A percentile compares a stretch with the other conserved stretches of the same genome.
Conservation (phyloP, 2,113 vertebrate genomes). For the Pedetes capensis region DNA sequence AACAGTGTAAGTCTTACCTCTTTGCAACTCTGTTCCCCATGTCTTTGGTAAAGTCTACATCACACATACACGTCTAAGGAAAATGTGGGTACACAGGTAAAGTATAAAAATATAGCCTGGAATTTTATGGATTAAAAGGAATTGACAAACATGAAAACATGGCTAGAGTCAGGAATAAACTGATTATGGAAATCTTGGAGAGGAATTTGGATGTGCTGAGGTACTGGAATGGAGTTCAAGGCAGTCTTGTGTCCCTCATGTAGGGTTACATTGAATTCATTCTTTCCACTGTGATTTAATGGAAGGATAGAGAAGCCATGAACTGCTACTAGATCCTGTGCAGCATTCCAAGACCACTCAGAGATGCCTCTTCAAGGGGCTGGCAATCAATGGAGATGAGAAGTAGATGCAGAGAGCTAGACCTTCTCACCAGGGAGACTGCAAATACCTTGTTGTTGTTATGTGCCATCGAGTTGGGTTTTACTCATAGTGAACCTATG, state of each 20-base stretch:
- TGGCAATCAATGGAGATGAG: too few relatives aligned
- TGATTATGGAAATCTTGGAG: not conserved
- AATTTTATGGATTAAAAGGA: not conserved
- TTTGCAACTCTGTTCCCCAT: not conserved
- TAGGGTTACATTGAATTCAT: not conserved
- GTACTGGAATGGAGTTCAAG: not conserved
- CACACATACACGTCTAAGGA: not conserved
- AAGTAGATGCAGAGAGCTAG: not conserved
- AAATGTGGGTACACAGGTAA: not conserved
- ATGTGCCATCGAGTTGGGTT: too few relatives aligned
- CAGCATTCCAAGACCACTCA: not conserved
- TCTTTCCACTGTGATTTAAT: not conserved
- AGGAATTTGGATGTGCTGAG: not conserved
- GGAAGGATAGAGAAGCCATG: not conserved
- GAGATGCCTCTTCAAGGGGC: not conserved
- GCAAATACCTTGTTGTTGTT: not conserved
- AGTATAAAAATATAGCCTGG: not conserved
- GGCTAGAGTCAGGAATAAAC: not conserved
- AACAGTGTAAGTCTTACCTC: not conserved
- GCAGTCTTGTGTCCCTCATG: not conserved
- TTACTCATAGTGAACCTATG: too few relatives aligned
- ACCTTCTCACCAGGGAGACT: not conserved
- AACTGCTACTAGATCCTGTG: not conserved
- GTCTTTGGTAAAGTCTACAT: not conserved
- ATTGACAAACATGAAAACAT: not conserved